A percentile compares a stretch with the other conserved stretches of the same genome.
phyloP scores from a whole-genome alignment of 2,888 invertebrate species.

The Coelopa pilipes region DNA sequence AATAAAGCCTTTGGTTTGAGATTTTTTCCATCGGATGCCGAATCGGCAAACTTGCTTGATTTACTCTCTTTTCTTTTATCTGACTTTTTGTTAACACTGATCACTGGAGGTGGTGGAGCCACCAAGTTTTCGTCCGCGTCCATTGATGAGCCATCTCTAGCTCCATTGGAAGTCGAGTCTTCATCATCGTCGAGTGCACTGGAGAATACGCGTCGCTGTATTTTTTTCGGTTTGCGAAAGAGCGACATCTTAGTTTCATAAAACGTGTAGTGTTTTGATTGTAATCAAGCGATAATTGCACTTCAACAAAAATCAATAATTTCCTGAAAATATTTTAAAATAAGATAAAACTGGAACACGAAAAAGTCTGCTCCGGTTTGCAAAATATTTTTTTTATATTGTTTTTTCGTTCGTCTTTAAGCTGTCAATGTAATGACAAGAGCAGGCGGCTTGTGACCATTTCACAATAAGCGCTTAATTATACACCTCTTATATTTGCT shows the following conservation, averaged over 20 bases:
- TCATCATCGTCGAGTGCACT: conserved; percentile 78
- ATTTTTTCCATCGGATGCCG: conserved; percentile 65
- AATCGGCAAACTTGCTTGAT: conserved; percentile 30
- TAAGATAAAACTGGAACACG: conserved; percentile 22
- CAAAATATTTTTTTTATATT: conserved; percentile 15
- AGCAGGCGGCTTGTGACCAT: neutral
- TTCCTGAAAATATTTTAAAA: conserved; percentile 16
- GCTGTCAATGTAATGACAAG: conserved; percentile 4
- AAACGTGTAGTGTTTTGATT: conserved; percentile 18
- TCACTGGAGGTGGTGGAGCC: conserved; percentile 49
- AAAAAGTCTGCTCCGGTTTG: conserved; percentile 20
- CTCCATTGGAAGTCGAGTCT: conserved; percentile 65
- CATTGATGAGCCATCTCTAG: conserved; percentile 53
- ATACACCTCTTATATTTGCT: conserved; percentile 26
- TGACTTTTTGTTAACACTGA: conserved; percentile 48
- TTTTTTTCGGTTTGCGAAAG: conserved; percentile 89
- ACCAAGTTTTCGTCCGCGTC: conserved; percentile 57
- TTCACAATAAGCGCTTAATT: conserved; percentile 9
- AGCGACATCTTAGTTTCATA: conserved; percentile 74
- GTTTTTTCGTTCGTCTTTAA: neutral
- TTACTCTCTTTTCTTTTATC: conserved; percentile 40
- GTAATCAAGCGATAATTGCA: conserved; percentile 13
- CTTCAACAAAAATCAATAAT: conserved; percentile 22
- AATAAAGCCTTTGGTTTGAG: conserved; percentile 71
- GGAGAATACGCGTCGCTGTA: conserved; percentile 80